Conservation (phyloP, 2,888 invertebrate genomes). For the Zygaena filipendulae region DNA sequence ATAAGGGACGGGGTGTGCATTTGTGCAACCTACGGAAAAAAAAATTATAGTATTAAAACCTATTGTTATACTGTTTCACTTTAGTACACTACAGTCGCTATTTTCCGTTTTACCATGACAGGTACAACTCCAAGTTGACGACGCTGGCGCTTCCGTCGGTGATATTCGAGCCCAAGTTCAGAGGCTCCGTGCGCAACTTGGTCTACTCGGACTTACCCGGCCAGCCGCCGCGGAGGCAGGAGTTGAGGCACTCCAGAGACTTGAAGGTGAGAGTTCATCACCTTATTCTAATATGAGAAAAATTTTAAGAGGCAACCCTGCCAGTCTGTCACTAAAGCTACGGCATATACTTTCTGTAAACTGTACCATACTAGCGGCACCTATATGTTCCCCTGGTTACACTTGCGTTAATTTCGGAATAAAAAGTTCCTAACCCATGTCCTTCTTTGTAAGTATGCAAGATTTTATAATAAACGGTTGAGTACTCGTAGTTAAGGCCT, state of each 20-base stretch:
- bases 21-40: no score
- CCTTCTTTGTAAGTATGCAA: no score
- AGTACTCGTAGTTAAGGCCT: no score
- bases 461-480: no score
- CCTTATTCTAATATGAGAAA: neutral
- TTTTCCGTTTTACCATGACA: constrained; percentile 26
- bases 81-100: neutral
- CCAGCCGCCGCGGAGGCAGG: constrained; percentile 82
- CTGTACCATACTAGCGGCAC: no score
- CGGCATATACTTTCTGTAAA: no score
- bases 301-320: neutral
- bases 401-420: no score
- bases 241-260: constrained; percentile 84
- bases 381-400: no score
- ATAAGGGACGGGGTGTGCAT: no score
- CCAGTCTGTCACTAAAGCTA: no score
- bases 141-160: constrained; percentile 89
- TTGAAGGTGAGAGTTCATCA: constrained; percentile 69
- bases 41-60: neutral
- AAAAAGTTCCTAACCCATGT: no score
- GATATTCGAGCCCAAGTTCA: constrained; percentile 92
- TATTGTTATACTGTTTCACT: neutral
- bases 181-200: constrained; percentile 90
- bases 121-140: constrained; percentile 87
- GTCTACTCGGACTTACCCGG: constrained; percentile 89